Conservation (phyloP, 2,888 invertebrate species). For the Eugnorisma glareosa region DNA sequence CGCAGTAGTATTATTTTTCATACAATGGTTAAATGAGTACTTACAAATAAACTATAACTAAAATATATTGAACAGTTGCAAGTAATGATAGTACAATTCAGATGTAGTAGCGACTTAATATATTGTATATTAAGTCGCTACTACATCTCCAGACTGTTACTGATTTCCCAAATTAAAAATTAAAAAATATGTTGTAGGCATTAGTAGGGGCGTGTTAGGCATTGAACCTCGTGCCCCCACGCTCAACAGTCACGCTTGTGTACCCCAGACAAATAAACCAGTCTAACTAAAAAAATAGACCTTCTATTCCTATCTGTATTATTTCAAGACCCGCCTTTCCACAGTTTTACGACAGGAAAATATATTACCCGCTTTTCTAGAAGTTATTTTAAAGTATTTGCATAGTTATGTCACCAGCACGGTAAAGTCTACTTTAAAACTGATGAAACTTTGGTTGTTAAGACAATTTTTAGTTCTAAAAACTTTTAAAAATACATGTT, state of each 20-base stretch:
- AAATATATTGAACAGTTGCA: too few species aligned
- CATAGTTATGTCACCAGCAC: constrained; percentile 18
- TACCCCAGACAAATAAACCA: background rate
- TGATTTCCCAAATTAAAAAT: background rate
- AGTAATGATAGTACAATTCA: too few species aligned
- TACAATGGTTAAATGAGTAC: too few species aligned
- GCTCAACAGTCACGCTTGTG: background rate
- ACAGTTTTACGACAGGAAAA: constrained; percentile 33
- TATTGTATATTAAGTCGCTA: too few species aligned
- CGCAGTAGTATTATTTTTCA: too few species aligned
- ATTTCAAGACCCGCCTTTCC: background rate
- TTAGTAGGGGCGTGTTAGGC: too few species aligned
- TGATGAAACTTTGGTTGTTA: constrained; percentile 1
- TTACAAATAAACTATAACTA: too few species aligned
- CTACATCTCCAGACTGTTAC: background rate
- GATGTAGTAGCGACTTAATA: too few species aligned
- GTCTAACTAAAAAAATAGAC: background rate
- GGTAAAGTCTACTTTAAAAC: constrained; percentile 10
- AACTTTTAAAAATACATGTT: background rate
- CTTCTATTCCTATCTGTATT: constrained; percentile 2
- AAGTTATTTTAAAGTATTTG: constrained; percentile 43
- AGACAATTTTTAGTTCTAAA: background rate
- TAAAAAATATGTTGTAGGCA: too few species aligned
- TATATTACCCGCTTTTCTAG: constrained; percentile 26
- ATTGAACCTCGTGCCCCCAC: background rate